Evolutionary conservation across 2,888 invertebrate species (phyloP), one percentile per base, ranked within the genome.

Genomic region (Acrobasis consociella): DNA sequence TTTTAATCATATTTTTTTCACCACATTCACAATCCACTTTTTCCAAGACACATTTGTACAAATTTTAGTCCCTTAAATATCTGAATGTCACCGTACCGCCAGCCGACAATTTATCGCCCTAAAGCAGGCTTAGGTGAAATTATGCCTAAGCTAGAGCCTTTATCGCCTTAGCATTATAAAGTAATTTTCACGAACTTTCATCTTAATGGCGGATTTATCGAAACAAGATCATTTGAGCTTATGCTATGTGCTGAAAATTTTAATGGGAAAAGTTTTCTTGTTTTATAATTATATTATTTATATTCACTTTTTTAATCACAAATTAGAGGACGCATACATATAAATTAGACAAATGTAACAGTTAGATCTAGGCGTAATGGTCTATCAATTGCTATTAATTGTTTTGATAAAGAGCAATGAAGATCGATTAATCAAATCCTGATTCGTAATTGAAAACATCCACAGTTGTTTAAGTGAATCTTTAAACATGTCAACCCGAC

Each of bases 381-480:
- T 52, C 22, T 52, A 8, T 52, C 52, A 52, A 52, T 52, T 51
- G 51, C 11, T 17, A 31, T 51, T 51, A 51, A 51, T 51, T 22
- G 51, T 10, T 22, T 5, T 31, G 51, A 51, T 51, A 31, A 51
- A 51, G 22, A 51, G 17, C 51, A 17, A 51, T 51, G 51, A 13
- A 42, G 42, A 11, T 11, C 7, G 11, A 8, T 42, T 42, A 42
- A 42, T 42, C 42, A 42, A 42, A 11, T 53, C 17, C 15, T 38
- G 65, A 55, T 64, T 67, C 75, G 65, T 2, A 42, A 42, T 42
- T 11, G 42, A 31, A 31, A 31, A 7, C 7, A 8, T 31, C 31
- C 31, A n/a, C n/a, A 31, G 7, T 31, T 31, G 31, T 31, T 31
- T 31, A 0, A 7, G 31, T 31, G 31, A 31, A 31, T 31, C 31